Evolutionary conservation across 2,113 vertebrate genomes (phyloP), one percentile per base, ranked within the genome.

Genomic region (Labeo rohita): DNA sequence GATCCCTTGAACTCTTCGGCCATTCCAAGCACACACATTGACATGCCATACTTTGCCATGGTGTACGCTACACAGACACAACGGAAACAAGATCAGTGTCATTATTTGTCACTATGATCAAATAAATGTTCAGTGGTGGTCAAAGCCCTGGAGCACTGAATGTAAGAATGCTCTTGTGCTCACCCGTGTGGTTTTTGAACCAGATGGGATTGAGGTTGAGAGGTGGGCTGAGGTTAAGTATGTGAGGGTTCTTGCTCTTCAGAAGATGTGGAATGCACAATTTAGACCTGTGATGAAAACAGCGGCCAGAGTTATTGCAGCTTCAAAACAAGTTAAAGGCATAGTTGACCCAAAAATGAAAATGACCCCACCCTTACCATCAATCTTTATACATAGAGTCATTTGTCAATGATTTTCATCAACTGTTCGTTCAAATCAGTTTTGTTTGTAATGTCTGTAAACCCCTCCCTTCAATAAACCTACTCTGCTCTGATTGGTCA

Each of bases 11-110:
- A 99, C 94, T 99, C 98, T 92, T 99, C 97, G 3, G 98, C 95
- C 98, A 99, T 99, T 85, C 98, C 98, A 90, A 99, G 94, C 52
- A 99, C 98, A 75, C 98, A 99, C 98, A 99, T 99, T 84, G 98
- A 99, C 98, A 99, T 99, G 8, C 98, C 98, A 34, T 99, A 99
- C 88, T 99, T 99, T 12, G 98, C 97, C 94, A 99, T 98, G 0
- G 98, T 99, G 68, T 99, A 99, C 0, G 98, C 98, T 99, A 73
- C 13, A 47, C 43, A 65, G 65, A 84, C 7, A 72, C 11, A 43
- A 23, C 3, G 0, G 50, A 73, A 80, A 43, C 50, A 68, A 49
- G 45, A 63, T 80, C 6, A 63, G 56, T 13, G 16, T 56, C 34
- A 79, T 43, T 52, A 36, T 34, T 36, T 73, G 21, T 50, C 10